Evolutionary conservation across 2,113 vertebrate genomes (phyloP), one percentile per base, ranked within the genome.

Genomic region (Hemichromis elongatus): DNA sequence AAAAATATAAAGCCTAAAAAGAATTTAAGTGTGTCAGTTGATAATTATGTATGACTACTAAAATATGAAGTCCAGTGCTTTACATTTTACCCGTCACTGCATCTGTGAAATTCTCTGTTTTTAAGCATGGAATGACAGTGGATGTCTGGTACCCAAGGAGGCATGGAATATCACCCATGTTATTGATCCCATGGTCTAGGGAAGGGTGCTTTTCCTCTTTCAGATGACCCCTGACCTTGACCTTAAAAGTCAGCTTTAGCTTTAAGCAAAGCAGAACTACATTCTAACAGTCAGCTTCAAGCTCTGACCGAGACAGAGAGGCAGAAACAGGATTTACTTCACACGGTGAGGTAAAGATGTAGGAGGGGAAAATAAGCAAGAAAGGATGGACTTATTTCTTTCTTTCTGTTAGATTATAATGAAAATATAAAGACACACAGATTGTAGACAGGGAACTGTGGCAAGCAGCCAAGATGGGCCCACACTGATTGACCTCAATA

Each of bases 151-250:
- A 50, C 16, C 68, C 45, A n/a, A 30, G 26, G 16, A n/a, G 24
- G 21, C 6, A 13, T 56, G 53, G 5, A 26, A 19, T 47, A 73
- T 24, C 5, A 40, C 18, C 5, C 0, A 28, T 47, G 66, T 16
- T 5, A 73, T 12, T 84, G 63, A 89, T 30, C 52, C 54, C 35
- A 21, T 33, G 47, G 85, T 79, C 42, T 77, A 2, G 37, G 21
- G 21, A 81, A 55, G 73, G 75, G 75, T 59, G 59, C 70, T 79
- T 90, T 94, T 93, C 86, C 87, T 89, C 84, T 92, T 87, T 91
- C 77, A 80, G 63, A 70, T 61, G 87, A 91, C 88, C 88, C 90
- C 77, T 92, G 88, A 86, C 85, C 80, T 84, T 92, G 86, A 88
- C 70, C 79, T 53, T 12, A 45, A 63, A 68, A 81, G 75, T 90